Percentiles rank a stretch among this genome's conserved stretches.
These are phyloP conservation scores for Nymphalis c-album DNA, from an alignment of 2,888 invertebrate species.

Conservation along the genomic window DNA sequence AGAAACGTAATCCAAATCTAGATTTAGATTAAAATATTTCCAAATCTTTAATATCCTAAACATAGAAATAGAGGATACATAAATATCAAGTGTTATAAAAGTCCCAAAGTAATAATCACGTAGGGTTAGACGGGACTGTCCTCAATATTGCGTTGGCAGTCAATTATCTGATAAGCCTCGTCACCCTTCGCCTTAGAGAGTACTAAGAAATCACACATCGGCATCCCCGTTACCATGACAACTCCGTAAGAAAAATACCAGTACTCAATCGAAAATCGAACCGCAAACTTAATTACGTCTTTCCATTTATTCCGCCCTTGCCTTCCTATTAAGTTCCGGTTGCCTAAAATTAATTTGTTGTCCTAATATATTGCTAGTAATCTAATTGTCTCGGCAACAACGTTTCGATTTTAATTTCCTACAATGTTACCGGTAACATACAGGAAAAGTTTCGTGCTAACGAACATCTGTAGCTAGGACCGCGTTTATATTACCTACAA, in stretches of 20 bases:
- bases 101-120: conserved; percentile 15
- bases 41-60: background rate
- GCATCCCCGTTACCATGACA: conserved; percentile 50
- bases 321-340: conserved; percentile 40
- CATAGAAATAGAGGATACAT: background rate
- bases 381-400: conserved; percentile 58
- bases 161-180: conserved; percentile 75
- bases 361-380: conserved; percentile 56
- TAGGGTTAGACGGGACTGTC: conserved; percentile 26
- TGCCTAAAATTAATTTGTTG: conserved; percentile 61
- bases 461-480: conserved; percentile 29
- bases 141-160: conserved; percentile 44
- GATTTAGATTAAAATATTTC: too few species aligned
- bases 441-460: conserved; percentile 31
- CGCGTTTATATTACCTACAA: conserved; percentile 22
- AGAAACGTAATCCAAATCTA: too few species aligned
- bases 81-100: conserved; percentile 2
- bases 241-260: conserved; percentile 49
- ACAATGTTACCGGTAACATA: conserved; percentile 22
- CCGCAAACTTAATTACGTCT: conserved; percentile 58
- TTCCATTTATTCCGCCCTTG: conserved; percentile 44
- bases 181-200: conserved; percentile 45
- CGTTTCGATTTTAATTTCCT: conserved; percentile 48
- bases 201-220: conserved; percentile 43
- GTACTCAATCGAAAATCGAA: conserved; percentile 47